Evolutionary conservation across 2,888 invertebrate species (phyloP), one percentile per base, ranked within the genome.

Genomic region (Thyatira batis): DNA sequence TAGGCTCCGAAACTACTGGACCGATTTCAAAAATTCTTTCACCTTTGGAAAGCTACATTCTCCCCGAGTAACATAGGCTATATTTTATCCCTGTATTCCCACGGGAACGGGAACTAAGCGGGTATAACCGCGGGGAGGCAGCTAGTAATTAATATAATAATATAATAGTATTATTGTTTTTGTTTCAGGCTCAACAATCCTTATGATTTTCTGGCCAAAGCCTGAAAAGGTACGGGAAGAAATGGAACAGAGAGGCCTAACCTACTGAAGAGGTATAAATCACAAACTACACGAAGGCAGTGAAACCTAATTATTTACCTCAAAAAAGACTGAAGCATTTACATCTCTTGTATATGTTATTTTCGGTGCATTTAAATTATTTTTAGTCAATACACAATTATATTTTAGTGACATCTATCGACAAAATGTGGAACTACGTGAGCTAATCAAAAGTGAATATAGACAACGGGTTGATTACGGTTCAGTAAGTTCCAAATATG

Each of bases 161-260:
- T 45, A 0, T 9, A 13, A 21, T 39, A 20, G 45, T 46, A 28
- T 49, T 50, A 13, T 23, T 50, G 53, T 27, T 52, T 56, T 52
- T 52, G 20, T 82, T 76, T 2, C 80, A 91, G 91, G 82, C 1
- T 83, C 91, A 13, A 85, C 84, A 0, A 49, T 87, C 4, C 68
- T 91, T 0, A 85, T 92, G 81, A 30, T 81, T 3, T 86, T 91
- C 51, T 91, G 92, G 91, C 91, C 91, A 0, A 80, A 84, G 50
- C 88, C 90, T 0, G 82, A 85, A 39, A 76, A 76, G 55, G 82
- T 91, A 17, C 69, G 90, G 48, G 77, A 76, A 49, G 71, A 82
- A 62, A 81, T 92, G 79, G 89, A 90, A 60, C 66, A 73, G 45
- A 82, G 76, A 62, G 92, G 92, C 6, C 72, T 90, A 9, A 76